These are phyloP conservation scores for Aphidius ervi DNA, from an alignment of 1,140 invertebrate species.

Conservation along the genomic window DNA sequence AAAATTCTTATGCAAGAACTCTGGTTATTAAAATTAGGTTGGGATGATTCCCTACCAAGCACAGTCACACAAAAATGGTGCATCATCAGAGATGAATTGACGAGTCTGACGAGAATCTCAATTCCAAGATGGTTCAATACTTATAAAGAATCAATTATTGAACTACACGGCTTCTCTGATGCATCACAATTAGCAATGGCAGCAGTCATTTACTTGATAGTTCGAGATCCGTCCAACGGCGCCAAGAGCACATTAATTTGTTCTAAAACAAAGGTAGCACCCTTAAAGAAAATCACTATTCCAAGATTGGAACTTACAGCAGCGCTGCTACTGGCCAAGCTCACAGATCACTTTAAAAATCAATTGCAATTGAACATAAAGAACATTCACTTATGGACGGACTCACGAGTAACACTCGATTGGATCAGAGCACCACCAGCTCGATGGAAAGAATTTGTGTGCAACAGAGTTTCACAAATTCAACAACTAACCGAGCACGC, in stretches of 20 bases:
- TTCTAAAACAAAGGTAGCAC: conserved; percentile 14
- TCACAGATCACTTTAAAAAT: background rate
- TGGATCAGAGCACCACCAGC: conserved; percentile 1
- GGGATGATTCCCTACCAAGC: conserved; percentile 23
- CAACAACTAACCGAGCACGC: background rate
- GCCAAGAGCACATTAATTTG: background rate
- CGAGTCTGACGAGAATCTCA: conserved; percentile 17
- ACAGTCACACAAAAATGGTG: conserved; percentile 10
- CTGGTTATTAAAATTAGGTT: conserved; percentile 24
- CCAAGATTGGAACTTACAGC: conserved; percentile 13
- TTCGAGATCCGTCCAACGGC: background rate
- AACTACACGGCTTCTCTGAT: conserved; percentile 10
- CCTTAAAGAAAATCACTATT: conserved; percentile 16
- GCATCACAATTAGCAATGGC: conserved; percentile 16
- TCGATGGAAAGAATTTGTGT: background rate
- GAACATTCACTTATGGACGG: background rate
- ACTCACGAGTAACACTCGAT: background rate
- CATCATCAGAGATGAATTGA: conserved; percentile 16
- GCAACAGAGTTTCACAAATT: background rate
- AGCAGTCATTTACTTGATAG: conserved; percentile 9
- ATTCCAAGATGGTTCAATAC: conserved; percentile 24
- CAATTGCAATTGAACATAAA: background rate
- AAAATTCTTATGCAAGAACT: conserved; percentile 26
- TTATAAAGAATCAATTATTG: background rate
- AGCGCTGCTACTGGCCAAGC: conserved; percentile 5